These are phyloP conservation scores for Calypte anna DNA, from an alignment of 2,113 vertebrate species.

Conservation along the genomic window DNA sequence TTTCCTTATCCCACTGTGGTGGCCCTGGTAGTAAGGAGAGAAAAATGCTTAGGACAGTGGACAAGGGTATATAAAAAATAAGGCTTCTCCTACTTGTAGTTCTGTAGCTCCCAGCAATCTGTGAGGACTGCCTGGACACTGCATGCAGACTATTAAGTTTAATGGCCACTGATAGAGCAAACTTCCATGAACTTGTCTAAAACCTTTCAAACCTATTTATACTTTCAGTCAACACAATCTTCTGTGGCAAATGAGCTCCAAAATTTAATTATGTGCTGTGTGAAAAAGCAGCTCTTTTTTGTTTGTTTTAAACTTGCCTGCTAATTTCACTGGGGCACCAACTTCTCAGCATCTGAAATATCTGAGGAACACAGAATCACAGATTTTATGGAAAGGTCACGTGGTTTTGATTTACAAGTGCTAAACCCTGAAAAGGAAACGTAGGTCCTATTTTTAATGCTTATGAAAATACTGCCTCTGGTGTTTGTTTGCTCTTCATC, in stretches of 20 bases:
- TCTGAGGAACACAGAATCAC: neutral
- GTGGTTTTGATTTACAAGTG: neutral
- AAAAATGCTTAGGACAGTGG: neutral
- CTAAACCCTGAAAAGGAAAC: slow-evolving; percentile 2
- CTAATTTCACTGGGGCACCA: neutral
- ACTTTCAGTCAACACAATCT: slow-evolving; percentile 18
- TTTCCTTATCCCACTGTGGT: accelerated
- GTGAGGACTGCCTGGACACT: neutral
- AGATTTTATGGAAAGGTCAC: neutral
- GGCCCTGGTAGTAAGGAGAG: neutral
- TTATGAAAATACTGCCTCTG: neutral
- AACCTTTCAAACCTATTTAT: slow-evolving; percentile 49
- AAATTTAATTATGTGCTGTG: slow-evolving; percentile 9
- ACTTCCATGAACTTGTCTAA: slow-evolving; percentile 38
- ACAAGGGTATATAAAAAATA: neutral
- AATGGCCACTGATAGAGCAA: slow-evolving; percentile 10
- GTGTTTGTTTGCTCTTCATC: slow-evolving; percentile 20
- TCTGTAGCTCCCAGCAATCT: slow-evolving; percentile 40
- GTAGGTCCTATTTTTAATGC: neutral
- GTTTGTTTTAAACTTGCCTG: neutral
- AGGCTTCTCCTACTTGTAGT: neutral
- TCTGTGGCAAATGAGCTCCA: slow-evolving; percentile 45
- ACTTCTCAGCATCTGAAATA: neutral
- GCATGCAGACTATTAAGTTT: neutral
- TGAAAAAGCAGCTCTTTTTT: slow-evolving; percentile 7